phyloP scores from a whole-genome alignment of 2,113 vertebrate genomes.

The Psephotus haematonotus region DNA sequence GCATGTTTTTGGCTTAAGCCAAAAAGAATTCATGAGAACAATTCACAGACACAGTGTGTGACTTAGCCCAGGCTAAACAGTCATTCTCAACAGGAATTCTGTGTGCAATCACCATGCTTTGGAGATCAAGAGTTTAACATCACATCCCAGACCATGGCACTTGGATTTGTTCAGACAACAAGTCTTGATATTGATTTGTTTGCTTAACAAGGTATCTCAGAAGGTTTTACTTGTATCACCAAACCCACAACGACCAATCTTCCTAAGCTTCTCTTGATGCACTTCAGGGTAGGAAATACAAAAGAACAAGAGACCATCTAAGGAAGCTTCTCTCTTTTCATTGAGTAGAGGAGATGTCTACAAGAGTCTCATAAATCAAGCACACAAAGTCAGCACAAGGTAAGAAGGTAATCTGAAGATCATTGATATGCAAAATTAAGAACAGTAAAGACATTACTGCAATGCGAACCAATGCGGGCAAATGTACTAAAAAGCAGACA shows the following conservation, averaged over 20 bases:
- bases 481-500: background rate
- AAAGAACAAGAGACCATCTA: background rate
- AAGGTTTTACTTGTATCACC: background rate
- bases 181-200: background rate
- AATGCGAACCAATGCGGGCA: background rate
- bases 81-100: background rate
- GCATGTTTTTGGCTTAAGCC: background rate
- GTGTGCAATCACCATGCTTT: background rate
- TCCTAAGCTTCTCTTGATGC: background rate
- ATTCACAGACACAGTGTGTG: background rate
- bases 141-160: accelerated
- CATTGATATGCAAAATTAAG: background rate
- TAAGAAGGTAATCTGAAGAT: background rate
- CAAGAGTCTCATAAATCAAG: background rate
- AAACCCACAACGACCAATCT: background rate
- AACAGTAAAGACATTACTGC: background rate
- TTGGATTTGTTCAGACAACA: background rate
- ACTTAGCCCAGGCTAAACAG: background rate
- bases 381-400: background rate
- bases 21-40: background rate
- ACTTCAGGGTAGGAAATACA: background rate
- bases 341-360: background rate
- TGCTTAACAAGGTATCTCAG: background rate
- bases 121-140: background rate
- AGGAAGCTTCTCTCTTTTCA: background rate